Conservation (phyloP, 2,113 vertebrate genomes). For the Pteronura brasiliensis region DNA sequence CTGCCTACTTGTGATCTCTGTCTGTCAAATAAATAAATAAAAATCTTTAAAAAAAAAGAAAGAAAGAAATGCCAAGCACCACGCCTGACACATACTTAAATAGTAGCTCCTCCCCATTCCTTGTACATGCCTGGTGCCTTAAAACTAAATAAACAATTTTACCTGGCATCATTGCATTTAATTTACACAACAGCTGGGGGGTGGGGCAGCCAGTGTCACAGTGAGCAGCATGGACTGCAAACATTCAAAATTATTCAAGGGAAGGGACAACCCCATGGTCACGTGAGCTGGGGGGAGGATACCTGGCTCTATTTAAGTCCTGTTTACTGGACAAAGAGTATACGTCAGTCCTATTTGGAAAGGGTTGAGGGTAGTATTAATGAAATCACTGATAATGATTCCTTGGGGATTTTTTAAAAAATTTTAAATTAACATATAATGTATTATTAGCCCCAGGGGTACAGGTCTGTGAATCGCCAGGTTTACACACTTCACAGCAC, state of each 20-base stretch:
- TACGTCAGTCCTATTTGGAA: background rate
- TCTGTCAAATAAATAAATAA: too few relatives aligned
- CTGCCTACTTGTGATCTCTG: too few relatives aligned
- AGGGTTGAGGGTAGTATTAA: background rate
- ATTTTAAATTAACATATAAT: too few relatives aligned
- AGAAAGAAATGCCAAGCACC: background rate
- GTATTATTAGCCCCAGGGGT: too few relatives aligned
- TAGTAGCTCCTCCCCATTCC: background rate
- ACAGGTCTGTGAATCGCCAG: too few relatives aligned
- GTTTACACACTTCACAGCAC: too few relatives aligned
- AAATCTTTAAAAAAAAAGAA: too few relatives aligned
- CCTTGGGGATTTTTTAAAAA: background rate
- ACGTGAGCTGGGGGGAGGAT: background rate
- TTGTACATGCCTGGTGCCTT: background rate
- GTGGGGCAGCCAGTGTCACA: background rate
- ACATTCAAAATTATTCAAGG: background rate
- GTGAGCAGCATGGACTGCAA: background rate
- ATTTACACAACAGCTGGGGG: background rate
- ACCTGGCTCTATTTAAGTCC: background rate
- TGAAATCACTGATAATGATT: background rate
- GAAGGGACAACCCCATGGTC: background rate
- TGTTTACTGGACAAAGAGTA: background rate
- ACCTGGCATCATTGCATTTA: background rate
- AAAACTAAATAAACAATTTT: background rate
- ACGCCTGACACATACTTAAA: background rate